A percentile compares a stretch with the other conserved stretches of the same genome.
Conservation (phyloP, 2,888 invertebrate species). For the Cheilosia grossa region DNA sequence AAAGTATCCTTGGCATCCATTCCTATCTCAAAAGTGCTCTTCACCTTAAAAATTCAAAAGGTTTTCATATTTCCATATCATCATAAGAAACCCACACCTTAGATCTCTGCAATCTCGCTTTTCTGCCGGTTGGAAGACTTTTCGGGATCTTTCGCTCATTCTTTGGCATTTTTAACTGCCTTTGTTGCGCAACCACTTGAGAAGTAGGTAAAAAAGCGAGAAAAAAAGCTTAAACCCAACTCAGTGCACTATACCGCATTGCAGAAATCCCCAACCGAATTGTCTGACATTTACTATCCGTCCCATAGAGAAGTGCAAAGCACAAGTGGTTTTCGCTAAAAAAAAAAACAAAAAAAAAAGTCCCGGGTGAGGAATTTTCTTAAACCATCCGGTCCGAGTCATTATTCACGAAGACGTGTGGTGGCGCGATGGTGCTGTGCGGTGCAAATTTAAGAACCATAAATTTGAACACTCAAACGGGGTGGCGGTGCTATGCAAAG, state of each 20-base stretch:
- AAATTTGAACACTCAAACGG: slow-evolving; percentile 60
- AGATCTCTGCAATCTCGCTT: slow-evolving; percentile 24
- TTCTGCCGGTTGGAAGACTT: slow-evolving; percentile 13
- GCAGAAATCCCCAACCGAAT: slow-evolving; percentile 66
- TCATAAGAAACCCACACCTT: background rate
- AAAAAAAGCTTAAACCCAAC: background rate
- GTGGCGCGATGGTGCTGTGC: slow-evolving; percentile 20
- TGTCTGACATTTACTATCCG: slow-evolving; percentile 46
- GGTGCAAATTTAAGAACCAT: slow-evolving; percentile 62
- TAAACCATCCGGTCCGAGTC: slow-evolving; percentile 48
- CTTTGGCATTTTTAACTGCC: slow-evolving; percentile 37
- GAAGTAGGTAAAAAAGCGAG: slow-evolving; percentile 23
- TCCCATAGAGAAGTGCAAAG: slow-evolving; percentile 9
- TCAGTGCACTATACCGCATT: slow-evolving; percentile 45
- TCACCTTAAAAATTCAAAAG: too few relatives aligned
- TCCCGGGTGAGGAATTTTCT: slow-evolving; percentile 38
- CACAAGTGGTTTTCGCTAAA: slow-evolving; percentile 16
- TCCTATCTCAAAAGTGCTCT: too few relatives aligned
- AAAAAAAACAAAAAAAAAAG: background rate
- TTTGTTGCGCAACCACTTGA: slow-evolving; percentile 68
- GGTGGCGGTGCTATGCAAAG: slow-evolving; percentile 59
- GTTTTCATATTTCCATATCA: background rate
- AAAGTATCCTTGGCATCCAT: too few relatives aligned
- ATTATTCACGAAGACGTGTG: slow-evolving; percentile 70
- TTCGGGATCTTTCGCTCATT: slow-evolving; percentile 3